A percentile compares a stretch with the other conserved stretches of the same genome.
phyloP scores from a whole-genome alignment of 2,888 invertebrate genomes.

The Arctia plantaginis region DNA sequence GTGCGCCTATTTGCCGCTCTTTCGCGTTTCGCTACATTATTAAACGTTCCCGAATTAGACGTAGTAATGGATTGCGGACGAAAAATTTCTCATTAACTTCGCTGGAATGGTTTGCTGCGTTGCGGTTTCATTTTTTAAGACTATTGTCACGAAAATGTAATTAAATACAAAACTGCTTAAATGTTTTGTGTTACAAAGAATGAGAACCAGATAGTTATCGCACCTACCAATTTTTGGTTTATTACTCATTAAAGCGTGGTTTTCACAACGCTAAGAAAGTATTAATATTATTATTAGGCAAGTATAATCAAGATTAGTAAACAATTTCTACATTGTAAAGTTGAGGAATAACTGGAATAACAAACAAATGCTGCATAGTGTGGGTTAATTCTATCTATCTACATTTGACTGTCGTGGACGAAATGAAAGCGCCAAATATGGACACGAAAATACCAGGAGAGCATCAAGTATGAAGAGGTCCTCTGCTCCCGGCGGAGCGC shows the following conservation, averaged over 20 bases:
- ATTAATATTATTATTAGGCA: neutral
- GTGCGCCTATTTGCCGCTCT: conserved; percentile 52
- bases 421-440: conserved; percentile 80
- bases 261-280: neutral
- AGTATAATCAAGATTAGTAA: conserved; percentile 1
- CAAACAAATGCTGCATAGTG: neutral
- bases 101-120: conserved; percentile 10
- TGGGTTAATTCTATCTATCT: neutral
- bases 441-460: conserved; percentile 75
- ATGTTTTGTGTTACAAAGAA: conserved; percentile 15
- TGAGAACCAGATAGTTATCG: conserved; percentile 12
- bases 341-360: neutral
- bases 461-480: conserved; percentile 60
- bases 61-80: conserved; percentile 34
- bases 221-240: conserved; percentile 23
- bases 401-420: conserved; percentile 16
- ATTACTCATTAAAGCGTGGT: conserved; percentile 10
- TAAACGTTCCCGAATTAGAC: conserved; percentile 51
- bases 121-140: conserved; percentile 8
- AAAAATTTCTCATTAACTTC: conserved; percentile 23
- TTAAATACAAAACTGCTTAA: conserved; percentile 4
- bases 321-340: neutral
- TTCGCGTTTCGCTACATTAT: conserved; percentile 63
- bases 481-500: conserved; percentile 28
- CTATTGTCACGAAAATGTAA: conserved; percentile 18